Base-by-base conservation (phyloP, 1,140 invertebrate genomes). In the Macrotrachela quadricornifera region DNA sequence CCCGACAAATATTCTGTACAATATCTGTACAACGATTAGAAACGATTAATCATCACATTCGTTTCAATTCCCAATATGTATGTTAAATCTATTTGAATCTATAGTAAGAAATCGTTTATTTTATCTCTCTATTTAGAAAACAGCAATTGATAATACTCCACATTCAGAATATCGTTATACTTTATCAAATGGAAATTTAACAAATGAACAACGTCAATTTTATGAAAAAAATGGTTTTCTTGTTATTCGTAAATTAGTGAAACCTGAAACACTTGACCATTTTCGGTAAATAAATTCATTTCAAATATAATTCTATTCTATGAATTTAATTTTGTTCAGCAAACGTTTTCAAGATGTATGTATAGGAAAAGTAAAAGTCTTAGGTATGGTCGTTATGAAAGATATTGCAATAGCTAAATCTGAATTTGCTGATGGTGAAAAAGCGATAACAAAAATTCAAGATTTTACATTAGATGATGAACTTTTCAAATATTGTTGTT, bases 221-320 rank as follows among this genome's bases (percentile, higher is more conserved):
- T 86, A 85, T 64, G 80, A 83, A 64, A 72, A 77, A 51, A 82
- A 85, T 75, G 75, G 83, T n/a, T 85, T 75, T 63, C 54, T 85
- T 18, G 61, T 85, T 1, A 73, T 85, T 43, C 74, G 71, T 45
- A 75, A 77, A 40, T 61, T 82, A 14, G 69, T 84, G 30, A 61
- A 74, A 1, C 60, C 73, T 57, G 61, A 75, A 30, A 61, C 79
- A 10, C 57, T 85, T 12, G 72, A 82, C 40, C 65, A 63, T 63
- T 80, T 74, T 30, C 21, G 21, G 21, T 30, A 30, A 30, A 4
- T 2, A 30, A 30, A 2, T 2, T 30, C 8, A 4, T 30, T 4
- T 30, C 21, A n/a, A n/a, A n/a, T n/a, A n/a, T n/a, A n/a, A n/a
- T 8, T 30, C 21, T 30, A 30, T 30, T 30, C 3, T 4, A 30